A percentile compares a stretch with the other conserved stretches of the same genome.
Conservation (phyloP, 2,888 invertebrate genomes). For the Dioctria rufipes region DNA sequence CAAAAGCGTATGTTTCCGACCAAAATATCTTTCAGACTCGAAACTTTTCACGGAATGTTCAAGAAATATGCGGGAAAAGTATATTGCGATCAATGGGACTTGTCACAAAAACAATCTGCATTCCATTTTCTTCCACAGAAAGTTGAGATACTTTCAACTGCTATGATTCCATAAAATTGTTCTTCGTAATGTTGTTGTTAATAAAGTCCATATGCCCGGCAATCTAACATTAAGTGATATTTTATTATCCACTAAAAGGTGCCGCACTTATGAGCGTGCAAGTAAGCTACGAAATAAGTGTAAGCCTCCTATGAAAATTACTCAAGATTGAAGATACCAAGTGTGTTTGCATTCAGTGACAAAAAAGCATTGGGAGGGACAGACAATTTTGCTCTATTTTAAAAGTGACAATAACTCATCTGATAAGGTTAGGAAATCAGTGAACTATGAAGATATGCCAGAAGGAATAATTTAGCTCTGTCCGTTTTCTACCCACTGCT, state of each 20-base stretch:
- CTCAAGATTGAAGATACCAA: constrained; percentile 27
- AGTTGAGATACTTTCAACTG: constrained; percentile 24
- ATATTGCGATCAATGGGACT: constrained; percentile 3
- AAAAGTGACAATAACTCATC: constrained; percentile 33
- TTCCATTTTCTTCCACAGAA: constrained; percentile 24
- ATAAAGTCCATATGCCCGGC: constrained; percentile 1
- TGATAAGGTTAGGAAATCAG: constrained; percentile 39
- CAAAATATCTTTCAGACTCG: not conserved
- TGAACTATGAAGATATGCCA: constrained; percentile 37
- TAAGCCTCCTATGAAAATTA: constrained; percentile 14
- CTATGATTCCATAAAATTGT: not conserved
- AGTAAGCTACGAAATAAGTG: constrained; percentile 14
- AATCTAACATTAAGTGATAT: constrained; percentile 26
- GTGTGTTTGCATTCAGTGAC: not conserved
- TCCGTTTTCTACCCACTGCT: constrained; percentile 5
- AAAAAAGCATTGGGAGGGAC: not conserved
- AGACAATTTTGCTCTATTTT: constrained; percentile 30
- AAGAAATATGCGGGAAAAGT: not conserved
- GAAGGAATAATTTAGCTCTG: constrained; percentile 27
- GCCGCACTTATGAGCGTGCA: constrained; percentile 4
- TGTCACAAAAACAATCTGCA: constrained; percentile 34
- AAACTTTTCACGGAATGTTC: too few species aligned
- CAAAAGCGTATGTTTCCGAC: constrained; percentile 6
- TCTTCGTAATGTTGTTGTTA: not conserved
- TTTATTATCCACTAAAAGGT: constrained; percentile 40